These are phyloP conservation scores for Epistrophe eligans DNA, from an alignment of 2,888 invertebrate species.

Conservation along the genomic window DNA sequence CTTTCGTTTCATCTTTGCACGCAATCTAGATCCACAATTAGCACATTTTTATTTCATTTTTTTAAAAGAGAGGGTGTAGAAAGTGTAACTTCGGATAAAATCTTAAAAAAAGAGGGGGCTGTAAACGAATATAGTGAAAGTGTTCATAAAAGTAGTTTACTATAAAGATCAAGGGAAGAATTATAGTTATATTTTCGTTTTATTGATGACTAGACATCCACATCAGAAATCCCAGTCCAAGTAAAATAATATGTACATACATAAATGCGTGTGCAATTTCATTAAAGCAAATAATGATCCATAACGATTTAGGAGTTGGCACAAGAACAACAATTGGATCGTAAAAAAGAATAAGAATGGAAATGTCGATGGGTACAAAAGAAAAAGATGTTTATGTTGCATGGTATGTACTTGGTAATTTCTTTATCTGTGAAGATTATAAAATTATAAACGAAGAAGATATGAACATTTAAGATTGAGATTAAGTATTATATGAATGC, in stretches of 20 bases:
- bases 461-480: not conserved
- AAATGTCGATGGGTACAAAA: slow-evolving; percentile 18
- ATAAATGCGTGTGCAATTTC: slow-evolving; percentile 41
- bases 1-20: slow-evolving; percentile 48
- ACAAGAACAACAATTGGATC: slow-evolving; percentile 43
- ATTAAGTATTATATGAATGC: slow-evolving; percentile 26
- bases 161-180: slow-evolving; percentile 13
- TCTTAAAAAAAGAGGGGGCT: slow-evolving; percentile 11
- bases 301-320: slow-evolving; percentile 19
- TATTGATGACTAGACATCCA: slow-evolving; percentile 57
- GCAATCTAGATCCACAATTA: slow-evolving; percentile 59
- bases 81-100: slow-evolving; percentile 60
- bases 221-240: not conserved
- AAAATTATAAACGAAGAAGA: not conserved
- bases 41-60: slow-evolving; percentile 53
- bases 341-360: slow-evolving; percentile 29
- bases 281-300: slow-evolving; percentile 65
- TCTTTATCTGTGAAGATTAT: not conserved
- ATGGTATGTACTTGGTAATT: slow-evolving; percentile 50
- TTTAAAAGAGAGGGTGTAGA: slow-evolving; percentile 52
- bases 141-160: slow-evolving; percentile 31
- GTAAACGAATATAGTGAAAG: slow-evolving; percentile 46
- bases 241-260: not conserved
- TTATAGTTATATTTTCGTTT: slow-evolving; percentile 50
- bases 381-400: slow-evolving; percentile 48